A percentile compares a stretch with the other conserved stretches of the same genome.
Conservation (phyloP, 35 echinoderm and acorn worm genomes). For the Strongylocentrotus purpuratus region DNA sequence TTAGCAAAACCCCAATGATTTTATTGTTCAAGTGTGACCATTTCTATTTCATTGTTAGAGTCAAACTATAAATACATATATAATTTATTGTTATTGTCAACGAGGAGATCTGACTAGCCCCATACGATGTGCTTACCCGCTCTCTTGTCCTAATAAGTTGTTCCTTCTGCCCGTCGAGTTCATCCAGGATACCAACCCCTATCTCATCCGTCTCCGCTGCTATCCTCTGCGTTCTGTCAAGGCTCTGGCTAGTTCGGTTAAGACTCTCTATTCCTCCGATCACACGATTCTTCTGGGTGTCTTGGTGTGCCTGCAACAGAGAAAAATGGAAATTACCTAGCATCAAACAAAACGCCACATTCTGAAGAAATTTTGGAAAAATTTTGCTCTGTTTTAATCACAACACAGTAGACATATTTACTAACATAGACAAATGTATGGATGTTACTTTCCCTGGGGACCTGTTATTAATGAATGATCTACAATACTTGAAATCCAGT, state of each 20-base stretch:
- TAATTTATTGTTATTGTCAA: neutral
- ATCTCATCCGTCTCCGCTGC: conserved; percentile 92
- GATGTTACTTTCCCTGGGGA: too few species aligned
- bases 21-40: neutral
- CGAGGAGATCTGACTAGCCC: neutral
- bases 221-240: conserved; percentile 79
- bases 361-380: too few species aligned
- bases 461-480: too few species aligned
- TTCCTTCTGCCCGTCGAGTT: conserved; percentile 86
- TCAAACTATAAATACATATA: too few species aligned
- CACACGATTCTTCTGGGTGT: conserved; percentile 52
- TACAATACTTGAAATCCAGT: too few species aligned
- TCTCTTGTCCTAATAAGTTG: conserved; percentile 88
- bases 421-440: too few species aligned
- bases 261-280: conserved; percentile 75
- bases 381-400: too few species aligned
- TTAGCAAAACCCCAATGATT: too few species aligned
- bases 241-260: conserved; percentile 71
- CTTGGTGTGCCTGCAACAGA: conserved; percentile 60
- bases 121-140: conserved; percentile 52
- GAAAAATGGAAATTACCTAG: neutral
- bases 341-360: too few species aligned
- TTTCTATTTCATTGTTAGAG: too few species aligned
- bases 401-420: too few species aligned
- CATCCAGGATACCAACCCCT: conserved; percentile 86